A percentile compares a stretch with the other conserved stretches of the same genome.
Evolutionary conservation across 2,888 invertebrate species (phyloP).

Genomic region (Cylindroiulus punctatus): DNA sequence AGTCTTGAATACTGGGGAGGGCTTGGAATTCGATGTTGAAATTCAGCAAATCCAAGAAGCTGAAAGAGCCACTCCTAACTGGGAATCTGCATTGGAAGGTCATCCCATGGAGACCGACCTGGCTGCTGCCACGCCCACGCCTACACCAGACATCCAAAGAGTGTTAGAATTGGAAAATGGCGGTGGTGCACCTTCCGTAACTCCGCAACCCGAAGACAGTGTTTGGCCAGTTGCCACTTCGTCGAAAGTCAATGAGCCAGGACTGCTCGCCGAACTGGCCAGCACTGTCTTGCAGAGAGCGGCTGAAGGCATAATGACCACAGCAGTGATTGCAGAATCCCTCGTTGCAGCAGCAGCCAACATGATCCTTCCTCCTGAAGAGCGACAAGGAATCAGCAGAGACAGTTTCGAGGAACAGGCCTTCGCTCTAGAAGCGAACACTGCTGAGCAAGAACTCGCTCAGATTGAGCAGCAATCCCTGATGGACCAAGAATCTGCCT

Average conservation of each 20-base stretch:
- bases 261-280: slow-evolving; percentile 48
- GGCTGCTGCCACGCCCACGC: slow-evolving; percentile 6
- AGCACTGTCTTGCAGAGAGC: slow-evolving; percentile 54
- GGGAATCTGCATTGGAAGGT: slow-evolving; percentile 47
- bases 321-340: slow-evolving; percentile 51
- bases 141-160: slow-evolving; percentile 46
- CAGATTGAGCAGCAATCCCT: slow-evolving; percentile 16
- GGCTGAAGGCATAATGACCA: slow-evolving; percentile 48
- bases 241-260: slow-evolving; percentile 35
- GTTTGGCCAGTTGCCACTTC: not conserved
- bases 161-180: not conserved
- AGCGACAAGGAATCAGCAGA: slow-evolving; percentile 1
- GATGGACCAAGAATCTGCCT: not conserved
- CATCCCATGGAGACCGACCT: not conserved
- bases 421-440: slow-evolving; percentile 1
- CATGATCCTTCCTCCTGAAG: slow-evolving; percentile 52
- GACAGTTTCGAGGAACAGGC: not conserved
- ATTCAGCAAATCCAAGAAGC: not conserved
- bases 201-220: not conserved
- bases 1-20: not conserved
- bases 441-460: not conserved
- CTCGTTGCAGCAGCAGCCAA: slow-evolving; percentile 51
- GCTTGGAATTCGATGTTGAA: not conserved
- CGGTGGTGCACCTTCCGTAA: not conserved
- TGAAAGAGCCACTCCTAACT: slow-evolving; percentile 48